Evolutionary conservation across 2,113 vertebrate species (phyloP).

Genomic region (Hemiscyllium ocellatum): DNA sequence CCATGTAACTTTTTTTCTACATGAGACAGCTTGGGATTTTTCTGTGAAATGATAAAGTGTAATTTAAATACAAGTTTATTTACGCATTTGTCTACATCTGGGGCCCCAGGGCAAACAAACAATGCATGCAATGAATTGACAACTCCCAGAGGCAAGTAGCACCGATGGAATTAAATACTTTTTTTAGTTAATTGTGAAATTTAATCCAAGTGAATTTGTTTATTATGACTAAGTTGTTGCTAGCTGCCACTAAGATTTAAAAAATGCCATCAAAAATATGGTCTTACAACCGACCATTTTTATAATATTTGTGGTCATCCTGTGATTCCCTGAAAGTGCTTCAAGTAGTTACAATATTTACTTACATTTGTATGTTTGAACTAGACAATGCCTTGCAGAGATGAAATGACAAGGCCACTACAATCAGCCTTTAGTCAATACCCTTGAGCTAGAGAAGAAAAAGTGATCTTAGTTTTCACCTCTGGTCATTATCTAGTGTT

Average conservation of each 20-base stretch:
- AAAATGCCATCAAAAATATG: background rate
- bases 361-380: background rate
- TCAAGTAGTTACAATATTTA: background rate
- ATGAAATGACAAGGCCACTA: background rate
- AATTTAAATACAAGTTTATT: background rate
- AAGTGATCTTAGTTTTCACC: background rate
- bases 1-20: background rate
- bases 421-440: background rate
- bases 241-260: background rate
- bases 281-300: background rate
- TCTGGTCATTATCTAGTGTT: background rate
- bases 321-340: background rate
- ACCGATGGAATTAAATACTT: background rate
- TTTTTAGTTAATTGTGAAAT: background rate
- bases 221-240: background rate
- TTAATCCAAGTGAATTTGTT: background rate
- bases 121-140: background rate
- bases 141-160: background rate
- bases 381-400: background rate
- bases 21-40: background rate
- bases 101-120: no score
- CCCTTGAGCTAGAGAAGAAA: background rate
- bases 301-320: background rate
- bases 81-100: background rate
- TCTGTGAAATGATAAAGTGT: background rate